These are phyloP conservation scores for Elegia similella DNA, from an alignment of 2,888 invertebrate genomes.

Conservation along the genomic window DNA sequence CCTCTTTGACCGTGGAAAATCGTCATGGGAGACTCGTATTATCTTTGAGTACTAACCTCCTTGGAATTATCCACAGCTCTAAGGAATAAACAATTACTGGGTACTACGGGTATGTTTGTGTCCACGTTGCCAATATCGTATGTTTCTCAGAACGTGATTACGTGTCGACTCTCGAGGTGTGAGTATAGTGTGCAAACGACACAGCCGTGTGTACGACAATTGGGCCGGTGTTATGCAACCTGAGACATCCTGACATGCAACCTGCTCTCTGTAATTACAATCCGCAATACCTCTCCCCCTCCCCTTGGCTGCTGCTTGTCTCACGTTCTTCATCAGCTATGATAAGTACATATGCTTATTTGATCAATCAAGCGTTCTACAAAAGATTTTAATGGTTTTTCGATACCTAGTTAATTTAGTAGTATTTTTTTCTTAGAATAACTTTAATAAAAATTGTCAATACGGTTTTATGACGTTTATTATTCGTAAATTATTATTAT, in stretches of 20 bases:
- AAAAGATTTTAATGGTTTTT: too few species aligned
- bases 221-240: conserved; percentile 63
- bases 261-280: conserved; percentile 63
- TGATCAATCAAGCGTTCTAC: too few species aligned
- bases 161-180: conserved; percentile 44
- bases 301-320: not conserved
- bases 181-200: conserved; percentile 55
- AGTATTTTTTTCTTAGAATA: too few species aligned
- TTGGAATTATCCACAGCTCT: too few species aligned
- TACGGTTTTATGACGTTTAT: too few species aligned
- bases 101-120: conserved; percentile 29
- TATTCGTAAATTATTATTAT: too few species aligned
- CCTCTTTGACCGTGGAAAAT: too few species aligned
- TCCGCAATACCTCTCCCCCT: conserved; percentile 35
- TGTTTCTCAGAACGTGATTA: conserved; percentile 49
- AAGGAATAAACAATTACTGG: not conserved
- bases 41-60: too few species aligned
- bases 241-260: conserved; percentile 47
- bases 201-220: conserved; percentile 40
- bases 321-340: not conserved
- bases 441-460: too few species aligned
- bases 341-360: too few species aligned
- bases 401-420: too few species aligned
- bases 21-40: too few species aligned
- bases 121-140: conserved; percentile 46